Base-by-base conservation (phyloP, 2,113 vertebrate species). In the Propithecus coquereli region DNA sequence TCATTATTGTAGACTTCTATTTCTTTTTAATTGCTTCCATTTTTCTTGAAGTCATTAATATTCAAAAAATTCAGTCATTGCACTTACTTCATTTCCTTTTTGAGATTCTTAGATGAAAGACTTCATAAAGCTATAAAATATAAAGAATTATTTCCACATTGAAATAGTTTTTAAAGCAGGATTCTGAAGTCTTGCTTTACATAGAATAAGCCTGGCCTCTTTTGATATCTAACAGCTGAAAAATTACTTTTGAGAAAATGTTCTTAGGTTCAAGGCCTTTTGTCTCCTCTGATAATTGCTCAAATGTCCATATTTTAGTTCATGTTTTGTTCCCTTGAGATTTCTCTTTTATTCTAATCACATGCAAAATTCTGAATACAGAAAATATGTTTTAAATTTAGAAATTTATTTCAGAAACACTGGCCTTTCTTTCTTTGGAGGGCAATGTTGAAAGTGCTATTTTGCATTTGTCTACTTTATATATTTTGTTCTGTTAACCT, bases 1-100 rank as follows among this genome's bases (percentile, higher is more conserved):
- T 95, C 74, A 80, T 95, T 95, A 74, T 40, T 32, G 52, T 71
- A 92, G 43, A 66, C 4, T 81, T 97, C 70, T 92, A 87, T 95
- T 94, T 94, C 95, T 87, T 97, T 97, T 97, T 97, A 97, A 98
- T 97, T 97, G 87, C 13, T 96, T 97, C 76, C 90, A 96, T 97
- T 97, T 96, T 87, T 88, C 93, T 94, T 82, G 59, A 91, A 83
- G 89, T 93, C 63, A 97, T 96, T 97, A 98, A 96, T 97, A 98
- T 97, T 96, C 52, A 97, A 93, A 96, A 94, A 91, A 66, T 57
- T 90, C 83, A 91, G 71, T 94, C 93, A 93, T 76, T 73, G 10
- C 27, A 40, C 45, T 97, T 70, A 95, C 47, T 88, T 97, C 87
- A 97, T 97, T 96, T 95, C 94, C 94, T 95, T 94, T 95, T 90